Percentiles rank a stretch among this genome's conserved stretches.
phyloP scores from a whole-genome alignment of 2,888 invertebrate genomes.

The Cryptocheilus praepositus region DNA sequence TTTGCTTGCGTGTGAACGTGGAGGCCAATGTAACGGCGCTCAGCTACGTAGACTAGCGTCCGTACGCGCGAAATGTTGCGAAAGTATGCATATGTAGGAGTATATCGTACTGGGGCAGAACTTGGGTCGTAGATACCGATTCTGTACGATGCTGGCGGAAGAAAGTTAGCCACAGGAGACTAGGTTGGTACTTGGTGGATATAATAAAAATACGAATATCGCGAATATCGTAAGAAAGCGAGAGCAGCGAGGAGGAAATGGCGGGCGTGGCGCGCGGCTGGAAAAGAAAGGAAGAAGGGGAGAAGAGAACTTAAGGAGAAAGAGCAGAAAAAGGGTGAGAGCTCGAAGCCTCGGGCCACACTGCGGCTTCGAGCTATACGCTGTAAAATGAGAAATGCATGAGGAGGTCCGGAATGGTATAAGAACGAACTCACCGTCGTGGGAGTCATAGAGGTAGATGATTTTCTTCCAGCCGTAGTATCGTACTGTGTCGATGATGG shows the following conservation, averaged over 20 bases:
- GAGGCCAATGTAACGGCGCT: background rate
- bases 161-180: constrained; percentile 58
- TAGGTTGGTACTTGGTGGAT: constrained; percentile 30
- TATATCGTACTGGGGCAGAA: background rate
- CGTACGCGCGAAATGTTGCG: background rate
- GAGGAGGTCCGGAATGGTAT: constrained; percentile 32
- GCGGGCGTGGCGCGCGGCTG: background rate
- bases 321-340: constrained; percentile 60
- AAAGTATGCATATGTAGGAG: too few relatives aligned
- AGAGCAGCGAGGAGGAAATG: constrained; percentile 26
- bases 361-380: constrained; percentile 33
- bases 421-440: constrained; percentile 84
- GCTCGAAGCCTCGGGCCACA: constrained; percentile 20
- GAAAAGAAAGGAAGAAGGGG: background rate
- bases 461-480: constrained; percentile 94
- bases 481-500: constrained; percentile 94
- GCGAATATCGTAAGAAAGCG: background rate
- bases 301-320: constrained; percentile 35
- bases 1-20: background rate
- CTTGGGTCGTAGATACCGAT: constrained; percentile 13
- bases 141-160: constrained; percentile 46
- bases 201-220: constrained; percentile 45
- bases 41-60: background rate
- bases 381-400: constrained; percentile 68
- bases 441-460: constrained; percentile 93